Percentiles rank a stretch among this genome's conserved stretches.
Evolutionary conservation across 1,140 invertebrate genomes (phyloP).

Genomic region (Heliconius hermathena): DNA sequence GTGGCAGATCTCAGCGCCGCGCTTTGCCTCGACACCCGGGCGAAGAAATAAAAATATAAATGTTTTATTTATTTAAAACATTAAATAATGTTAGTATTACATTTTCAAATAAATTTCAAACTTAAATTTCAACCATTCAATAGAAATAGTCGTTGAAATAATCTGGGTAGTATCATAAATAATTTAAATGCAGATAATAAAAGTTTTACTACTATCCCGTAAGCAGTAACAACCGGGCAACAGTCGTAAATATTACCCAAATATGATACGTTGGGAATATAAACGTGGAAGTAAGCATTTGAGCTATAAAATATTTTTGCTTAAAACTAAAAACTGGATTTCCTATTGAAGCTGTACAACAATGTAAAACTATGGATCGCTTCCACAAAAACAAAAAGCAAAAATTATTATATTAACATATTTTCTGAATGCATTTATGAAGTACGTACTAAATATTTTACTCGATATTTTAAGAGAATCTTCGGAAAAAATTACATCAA

Average conservation of each 20-base stretch:
- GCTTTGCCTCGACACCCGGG: too few species aligned
- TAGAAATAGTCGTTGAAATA: constrained; percentile 28
- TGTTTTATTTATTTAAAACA: neutral
- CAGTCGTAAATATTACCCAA: constrained; percentile 61
- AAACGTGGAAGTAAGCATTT: constrained; percentile 36
- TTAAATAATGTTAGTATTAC: neutral
- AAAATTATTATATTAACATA: neutral
- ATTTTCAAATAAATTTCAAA: neutral
- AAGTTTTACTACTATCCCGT: constrained; percentile 53
- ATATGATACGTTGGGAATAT: constrained; percentile 49
- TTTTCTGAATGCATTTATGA: neutral
- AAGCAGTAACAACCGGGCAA: constrained; percentile 46
- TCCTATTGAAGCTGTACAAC: neutral
- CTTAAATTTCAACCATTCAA: neutral
- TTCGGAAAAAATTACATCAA: neutral
- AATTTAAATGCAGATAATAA: constrained; percentile 59
- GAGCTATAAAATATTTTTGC: constrained; percentile 30
- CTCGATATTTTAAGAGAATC: neutral
- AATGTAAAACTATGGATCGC: constrained; percentile 5
- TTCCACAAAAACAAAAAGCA: neutral
- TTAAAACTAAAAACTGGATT: constrained; percentile 5
- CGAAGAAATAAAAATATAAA: too few species aligned
- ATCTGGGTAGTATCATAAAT: constrained; percentile 47
- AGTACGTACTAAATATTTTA: neutral
- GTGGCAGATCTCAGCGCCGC: too few species aligned